Evolutionary conservation across 2,888 invertebrate genomes (phyloP).

Genomic region (Epsilonema sp.): DNA sequence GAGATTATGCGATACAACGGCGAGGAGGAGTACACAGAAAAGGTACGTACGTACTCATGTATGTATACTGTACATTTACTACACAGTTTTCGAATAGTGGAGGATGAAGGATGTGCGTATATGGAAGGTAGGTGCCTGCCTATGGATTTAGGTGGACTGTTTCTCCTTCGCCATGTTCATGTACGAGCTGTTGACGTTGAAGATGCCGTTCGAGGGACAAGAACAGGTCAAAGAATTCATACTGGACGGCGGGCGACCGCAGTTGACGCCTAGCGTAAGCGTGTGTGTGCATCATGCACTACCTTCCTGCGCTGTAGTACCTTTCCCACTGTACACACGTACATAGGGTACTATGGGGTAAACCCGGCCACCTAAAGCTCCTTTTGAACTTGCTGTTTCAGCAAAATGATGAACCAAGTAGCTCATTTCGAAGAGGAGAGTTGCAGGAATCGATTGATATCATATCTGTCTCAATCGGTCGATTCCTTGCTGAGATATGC

Average conservation of each 20-base stretch:
- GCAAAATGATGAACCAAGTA: no score
- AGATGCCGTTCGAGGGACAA: constrained; percentile 84
- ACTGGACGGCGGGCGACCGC: constrained; percentile 75
- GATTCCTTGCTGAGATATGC: no score
- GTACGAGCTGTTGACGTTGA: constrained; percentile 75
- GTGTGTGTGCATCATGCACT: neutral
- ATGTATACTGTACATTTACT: neutral
- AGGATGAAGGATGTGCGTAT: neutral
- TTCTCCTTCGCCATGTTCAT: constrained; percentile 98
- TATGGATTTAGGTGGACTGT: constrained; percentile 55
- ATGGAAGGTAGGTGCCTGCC: neutral
- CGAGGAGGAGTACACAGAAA: constrained; percentile 93
- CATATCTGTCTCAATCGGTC: no score
- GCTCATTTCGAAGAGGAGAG: no score
- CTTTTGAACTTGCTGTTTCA: no score
- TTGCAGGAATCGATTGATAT: no score
- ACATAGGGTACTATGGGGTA: no score
- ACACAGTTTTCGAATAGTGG: no score
- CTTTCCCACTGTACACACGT: no score
- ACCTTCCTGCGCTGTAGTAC: no score
- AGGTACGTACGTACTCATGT: constrained; percentile 44
- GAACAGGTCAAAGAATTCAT: constrained; percentile 92
- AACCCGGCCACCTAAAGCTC: no score
- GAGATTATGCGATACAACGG: constrained; percentile 96
- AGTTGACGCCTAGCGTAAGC: constrained; percentile 55